phyloP scores from a whole-genome alignment of 1,140 invertebrate species.

The Drosophila arizonae region DNA sequence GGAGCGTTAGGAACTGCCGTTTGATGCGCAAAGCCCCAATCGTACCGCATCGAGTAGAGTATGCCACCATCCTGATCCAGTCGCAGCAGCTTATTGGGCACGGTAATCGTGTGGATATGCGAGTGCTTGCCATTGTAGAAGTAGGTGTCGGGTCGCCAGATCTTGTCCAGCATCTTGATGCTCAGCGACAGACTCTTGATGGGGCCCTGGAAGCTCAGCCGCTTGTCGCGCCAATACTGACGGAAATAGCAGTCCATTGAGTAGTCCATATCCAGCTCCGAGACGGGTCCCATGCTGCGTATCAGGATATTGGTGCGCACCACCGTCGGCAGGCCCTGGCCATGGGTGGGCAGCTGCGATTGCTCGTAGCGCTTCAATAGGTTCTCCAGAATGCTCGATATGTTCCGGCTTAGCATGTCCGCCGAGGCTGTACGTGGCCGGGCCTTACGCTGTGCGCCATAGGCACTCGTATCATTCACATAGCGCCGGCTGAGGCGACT shows the following conservation, averaged over 20 bases:
- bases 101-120: slow-evolving; percentile 97
- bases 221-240: slow-evolving; percentile 93
- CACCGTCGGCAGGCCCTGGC: slow-evolving; percentile 92
- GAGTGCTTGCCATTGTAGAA: slow-evolving; percentile 96
- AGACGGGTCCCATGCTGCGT: slow-evolving; percentile 97
- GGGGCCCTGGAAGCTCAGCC: slow-evolving; percentile 91
- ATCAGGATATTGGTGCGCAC: slow-evolving; percentile 96
- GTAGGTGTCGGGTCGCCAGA: slow-evolving; percentile 98
- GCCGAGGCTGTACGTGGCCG: slow-evolving; percentile 84
- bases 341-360: slow-evolving; percentile 92
- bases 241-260: slow-evolving; percentile 99
- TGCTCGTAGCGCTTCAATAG: slow-evolving; percentile 95
- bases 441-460: not conserved
- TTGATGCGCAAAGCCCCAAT: not conserved
- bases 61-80: slow-evolving; percentile 95
- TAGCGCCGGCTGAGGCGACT: slow-evolving; percentile 16
- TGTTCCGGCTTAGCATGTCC: slow-evolving; percentile 90
- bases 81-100: slow-evolving; percentile 95
- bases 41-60: slow-evolving; percentile 95
- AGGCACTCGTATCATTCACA: slow-evolving; percentile 12
- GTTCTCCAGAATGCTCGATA: slow-evolving; percentile 92
- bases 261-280: slow-evolving; percentile 98
- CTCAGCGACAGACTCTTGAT: slow-evolving; percentile 92
- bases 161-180: slow-evolving; percentile 95
- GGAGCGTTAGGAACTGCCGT: no score